Evolutionary conservation across 2,888 invertebrate species (phyloP).

Genomic region (Agrotis exclamationis): DNA sequence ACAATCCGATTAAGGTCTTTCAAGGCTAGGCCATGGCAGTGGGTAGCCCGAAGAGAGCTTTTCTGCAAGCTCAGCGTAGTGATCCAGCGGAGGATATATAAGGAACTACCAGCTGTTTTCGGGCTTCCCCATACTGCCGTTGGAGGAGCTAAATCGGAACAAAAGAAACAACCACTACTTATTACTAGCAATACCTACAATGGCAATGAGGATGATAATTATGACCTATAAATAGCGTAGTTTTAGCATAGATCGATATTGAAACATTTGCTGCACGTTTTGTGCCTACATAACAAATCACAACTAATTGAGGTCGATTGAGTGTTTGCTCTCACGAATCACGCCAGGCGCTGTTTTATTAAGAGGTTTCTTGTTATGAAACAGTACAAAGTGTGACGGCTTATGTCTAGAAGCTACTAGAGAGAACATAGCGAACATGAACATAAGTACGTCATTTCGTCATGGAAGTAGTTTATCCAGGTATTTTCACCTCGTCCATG

Average conservation of each 20-base stretch:
- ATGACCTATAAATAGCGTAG: conserved; percentile 14
- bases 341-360: conserved; percentile 43
- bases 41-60: no score
- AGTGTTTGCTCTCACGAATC: conserved; percentile 33
- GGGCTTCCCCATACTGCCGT: no score
- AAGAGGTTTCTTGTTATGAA: conserved; percentile 28
- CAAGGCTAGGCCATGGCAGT: no score
- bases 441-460: background rate
- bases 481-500: no score
- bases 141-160: no score
- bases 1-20: no score
- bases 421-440: background rate
- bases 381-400: conserved; percentile 6
- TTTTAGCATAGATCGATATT: conserved; percentile 12
- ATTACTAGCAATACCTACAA: conserved; percentile 19
- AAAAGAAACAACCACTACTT: no score
- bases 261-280: background rate
- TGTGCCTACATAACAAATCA: conserved; percentile 24
- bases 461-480: background rate
- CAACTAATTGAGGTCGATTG: conserved; percentile 45
- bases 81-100: no score
- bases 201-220: conserved; percentile 10
- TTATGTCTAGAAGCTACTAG: background rate
- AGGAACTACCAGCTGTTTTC: no score
- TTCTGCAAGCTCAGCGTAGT: no score